These are phyloP conservation scores for Nemoura dubitans DNA, from an alignment of 2,888 invertebrate species.

Conservation along the genomic window DNA sequence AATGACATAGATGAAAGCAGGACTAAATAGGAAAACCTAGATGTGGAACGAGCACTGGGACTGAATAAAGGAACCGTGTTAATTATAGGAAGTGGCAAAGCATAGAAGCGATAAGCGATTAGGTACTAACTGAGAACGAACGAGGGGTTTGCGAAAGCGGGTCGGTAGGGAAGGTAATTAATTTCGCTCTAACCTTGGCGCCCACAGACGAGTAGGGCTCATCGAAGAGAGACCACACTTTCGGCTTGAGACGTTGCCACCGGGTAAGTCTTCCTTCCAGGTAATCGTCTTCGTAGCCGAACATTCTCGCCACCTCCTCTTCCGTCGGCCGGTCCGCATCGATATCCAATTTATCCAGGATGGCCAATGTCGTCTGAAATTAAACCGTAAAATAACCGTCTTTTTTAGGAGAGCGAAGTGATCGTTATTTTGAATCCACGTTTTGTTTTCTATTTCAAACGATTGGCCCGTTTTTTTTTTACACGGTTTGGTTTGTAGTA, in stretches of 20 bases:
- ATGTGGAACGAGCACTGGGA: not conserved
- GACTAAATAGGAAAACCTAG: not conserved
- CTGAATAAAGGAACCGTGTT: not conserved
- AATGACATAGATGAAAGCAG: not conserved
- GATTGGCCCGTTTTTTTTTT: not conserved
- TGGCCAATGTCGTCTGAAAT: constrained; percentile 89
- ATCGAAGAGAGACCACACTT: constrained; percentile 94
- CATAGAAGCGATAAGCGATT: not conserved
- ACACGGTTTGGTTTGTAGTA: not conserved
- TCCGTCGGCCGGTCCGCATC: constrained; percentile 93
- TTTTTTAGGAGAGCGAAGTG: not conserved
- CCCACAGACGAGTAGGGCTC: constrained; percentile 93
- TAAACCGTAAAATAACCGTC: constrained; percentile 35
- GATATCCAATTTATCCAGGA: constrained; percentile 93
- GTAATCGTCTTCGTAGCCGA: constrained; percentile 89
- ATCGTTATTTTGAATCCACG: not conserved
- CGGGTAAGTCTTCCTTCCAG: constrained; percentile 78
- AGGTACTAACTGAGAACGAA: too few species aligned
- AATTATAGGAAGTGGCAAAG: not conserved
- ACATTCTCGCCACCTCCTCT: constrained; percentile 91
- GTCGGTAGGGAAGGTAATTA: not conserved
- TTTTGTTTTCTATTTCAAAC: constrained; percentile 1
- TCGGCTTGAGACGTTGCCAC: constrained; percentile 93
- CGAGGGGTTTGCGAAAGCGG: not conserved
- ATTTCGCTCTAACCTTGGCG: constrained; percentile 77